Percentiles rank a stretch among this genome's conserved stretches.
Evolutionary conservation across 2,888 invertebrate genomes (phyloP).

Genomic region (Plagodis pulveraria): DNA sequence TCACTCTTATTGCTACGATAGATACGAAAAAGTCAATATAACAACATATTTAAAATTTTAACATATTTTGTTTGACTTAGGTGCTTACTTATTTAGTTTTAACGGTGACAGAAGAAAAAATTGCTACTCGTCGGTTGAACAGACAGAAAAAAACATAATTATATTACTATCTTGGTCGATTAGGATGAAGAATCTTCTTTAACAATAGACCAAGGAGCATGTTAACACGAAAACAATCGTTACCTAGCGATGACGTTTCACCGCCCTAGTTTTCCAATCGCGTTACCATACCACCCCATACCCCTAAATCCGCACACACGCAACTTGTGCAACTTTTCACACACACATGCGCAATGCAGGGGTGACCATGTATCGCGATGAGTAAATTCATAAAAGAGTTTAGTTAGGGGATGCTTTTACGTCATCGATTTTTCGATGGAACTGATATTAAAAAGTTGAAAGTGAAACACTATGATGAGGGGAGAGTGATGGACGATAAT

Average conservation of each 20-base stretch:
- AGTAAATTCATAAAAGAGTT: slow-evolving; percentile 31
- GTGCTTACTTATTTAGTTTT: too few species aligned
- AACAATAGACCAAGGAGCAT: too few species aligned
- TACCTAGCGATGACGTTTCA: slow-evolving; percentile 47
- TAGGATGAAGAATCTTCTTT: too few species aligned
- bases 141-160: too few species aligned
- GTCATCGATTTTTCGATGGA: slow-evolving; percentile 29
- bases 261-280: slow-evolving; percentile 70
- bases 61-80: too few species aligned
- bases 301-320: slow-evolving; percentile 52
- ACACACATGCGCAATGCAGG: slow-evolving; percentile 49
- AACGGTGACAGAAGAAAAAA: too few species aligned
- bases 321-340: slow-evolving; percentile 57
- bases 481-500: neutral
- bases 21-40: too few species aligned
- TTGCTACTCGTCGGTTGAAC: too few species aligned
- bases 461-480: neutral
- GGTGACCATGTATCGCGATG: slow-evolving; percentile 44
- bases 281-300: slow-evolving; percentile 55
- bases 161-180: too few species aligned
- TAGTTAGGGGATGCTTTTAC: slow-evolving; percentile 30
- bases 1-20: too few species aligned
- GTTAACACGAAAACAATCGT: slow-evolving; percentile 30
- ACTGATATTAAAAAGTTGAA: neutral
- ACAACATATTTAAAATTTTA: too few species aligned